phyloP scores from a whole-genome alignment of 2,113 vertebrate species.

The Chaenogobius annularis region DNA sequence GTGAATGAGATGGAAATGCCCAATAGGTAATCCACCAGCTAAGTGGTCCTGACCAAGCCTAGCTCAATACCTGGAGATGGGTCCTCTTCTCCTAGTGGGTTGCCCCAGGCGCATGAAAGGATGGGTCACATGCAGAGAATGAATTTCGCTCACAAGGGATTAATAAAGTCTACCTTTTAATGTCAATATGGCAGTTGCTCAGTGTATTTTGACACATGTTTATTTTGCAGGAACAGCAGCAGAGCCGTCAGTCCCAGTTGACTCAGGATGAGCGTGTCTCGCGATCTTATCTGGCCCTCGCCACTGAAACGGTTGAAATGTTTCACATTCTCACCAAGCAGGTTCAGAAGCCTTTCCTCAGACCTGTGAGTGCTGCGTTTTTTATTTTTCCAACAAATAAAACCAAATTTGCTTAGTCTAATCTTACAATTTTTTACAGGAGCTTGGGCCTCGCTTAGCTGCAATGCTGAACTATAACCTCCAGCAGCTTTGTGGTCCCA shows the following conservation, averaged over 20 bases:
- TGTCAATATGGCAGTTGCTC: background rate
- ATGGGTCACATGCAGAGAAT: too few relatives aligned
- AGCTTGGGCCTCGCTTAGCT: slow-evolving; percentile 93
- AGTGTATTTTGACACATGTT: background rate
- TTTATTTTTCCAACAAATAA: background rate
- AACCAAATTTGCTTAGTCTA: background rate
- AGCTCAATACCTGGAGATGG: too few relatives aligned
- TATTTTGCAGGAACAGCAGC: slow-evolving; percentile 89
- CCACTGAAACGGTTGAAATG: slow-evolving; percentile 98
- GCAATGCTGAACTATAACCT: slow-evolving; percentile 99
- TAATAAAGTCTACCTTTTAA: too few relatives aligned
- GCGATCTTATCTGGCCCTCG: slow-evolving; percentile 94
- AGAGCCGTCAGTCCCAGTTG: slow-evolving; percentile 94
- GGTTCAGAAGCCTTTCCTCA: slow-evolving; percentile 98
- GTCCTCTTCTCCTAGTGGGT: too few relatives aligned
- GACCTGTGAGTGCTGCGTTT: slow-evolving; percentile 85
- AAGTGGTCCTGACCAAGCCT: too few relatives aligned
- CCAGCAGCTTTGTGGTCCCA: slow-evolving; percentile 96
- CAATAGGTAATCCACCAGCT: too few relatives aligned
- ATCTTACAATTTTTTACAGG: slow-evolving; percentile 69
- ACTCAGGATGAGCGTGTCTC: slow-evolving; percentile 96
- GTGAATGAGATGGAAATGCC: too few relatives aligned
- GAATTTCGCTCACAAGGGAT: too few relatives aligned
- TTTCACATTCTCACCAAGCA: slow-evolving; percentile 99
- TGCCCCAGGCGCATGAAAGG: too few relatives aligned